A percentile compares a stretch with the other conserved stretches of the same genome.
phyloP scores from a whole-genome alignment of 2,797 vertebrate genomes.

The Anabacerthia variegaticeps region DNA sequence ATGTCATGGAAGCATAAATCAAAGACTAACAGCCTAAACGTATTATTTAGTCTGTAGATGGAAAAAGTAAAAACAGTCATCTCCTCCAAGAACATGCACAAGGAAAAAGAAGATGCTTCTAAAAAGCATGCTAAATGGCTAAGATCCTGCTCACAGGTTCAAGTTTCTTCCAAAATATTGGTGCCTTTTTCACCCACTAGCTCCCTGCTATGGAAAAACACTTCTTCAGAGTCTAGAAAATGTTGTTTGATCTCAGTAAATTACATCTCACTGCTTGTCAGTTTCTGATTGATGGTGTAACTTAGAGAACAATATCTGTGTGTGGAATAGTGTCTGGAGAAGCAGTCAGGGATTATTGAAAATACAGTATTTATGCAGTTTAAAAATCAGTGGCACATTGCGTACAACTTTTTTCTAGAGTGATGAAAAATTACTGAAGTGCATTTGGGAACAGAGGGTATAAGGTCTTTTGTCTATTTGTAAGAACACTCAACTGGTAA shows the following conservation, averaged over 20 bases:
- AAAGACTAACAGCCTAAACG: background rate
- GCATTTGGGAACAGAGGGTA: conserved; percentile 57
- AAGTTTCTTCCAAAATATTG: conserved; percentile 15
- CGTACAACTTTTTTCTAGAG: background rate
- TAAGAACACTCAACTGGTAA: conserved; percentile 36
- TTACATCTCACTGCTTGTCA: conserved; percentile 71
- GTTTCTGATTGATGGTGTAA: conserved; percentile 70
- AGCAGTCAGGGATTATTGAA: conserved; percentile 70
- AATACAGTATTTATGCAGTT: conserved; percentile 66
- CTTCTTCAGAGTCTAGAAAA: conserved; percentile 69
- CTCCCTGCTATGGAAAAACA: conserved; percentile 66
- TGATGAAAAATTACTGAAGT: conserved; percentile 60
- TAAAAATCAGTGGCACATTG: conserved; percentile 63
- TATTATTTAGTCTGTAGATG: background rate
- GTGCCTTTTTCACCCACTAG: conserved; percentile 18
- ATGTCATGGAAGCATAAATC: fast-evolving
- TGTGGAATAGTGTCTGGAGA: conserved; percentile 61
- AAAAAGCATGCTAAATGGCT: background rate
- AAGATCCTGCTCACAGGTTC: background rate
- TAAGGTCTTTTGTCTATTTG: conserved; percentile 50
- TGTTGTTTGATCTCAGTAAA: conserved; percentile 66
- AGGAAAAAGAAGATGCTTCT: background rate
- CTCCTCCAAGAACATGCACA: background rate
- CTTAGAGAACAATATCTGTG: conserved; percentile 74
- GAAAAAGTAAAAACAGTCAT: background rate